phyloP scores from a whole-genome alignment of 2,797 vertebrate genomes.

The Linurgus olivaceus region DNA sequence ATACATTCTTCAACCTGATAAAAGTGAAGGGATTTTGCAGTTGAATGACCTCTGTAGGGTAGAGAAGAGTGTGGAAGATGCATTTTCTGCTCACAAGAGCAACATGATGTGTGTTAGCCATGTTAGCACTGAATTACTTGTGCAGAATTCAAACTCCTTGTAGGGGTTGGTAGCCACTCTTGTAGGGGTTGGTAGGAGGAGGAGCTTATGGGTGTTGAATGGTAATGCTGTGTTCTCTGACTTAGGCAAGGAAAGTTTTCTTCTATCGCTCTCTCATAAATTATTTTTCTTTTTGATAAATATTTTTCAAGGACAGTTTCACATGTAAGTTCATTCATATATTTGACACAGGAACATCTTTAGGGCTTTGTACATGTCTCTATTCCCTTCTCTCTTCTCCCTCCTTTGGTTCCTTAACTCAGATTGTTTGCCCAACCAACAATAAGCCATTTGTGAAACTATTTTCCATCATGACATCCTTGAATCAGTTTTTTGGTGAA shows the following conservation, averaged over 20 bases:
- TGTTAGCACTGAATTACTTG: not conserved
- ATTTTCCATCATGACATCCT: not conserved
- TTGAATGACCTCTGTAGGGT: not conserved
- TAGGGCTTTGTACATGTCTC: not conserved
- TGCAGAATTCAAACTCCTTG: not conserved
- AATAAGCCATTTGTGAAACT: not conserved
- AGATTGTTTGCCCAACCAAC: not conserved
- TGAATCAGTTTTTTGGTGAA: not conserved
- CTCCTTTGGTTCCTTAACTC: not conserved
- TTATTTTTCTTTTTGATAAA: not conserved
- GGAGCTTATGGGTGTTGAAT: not conserved
- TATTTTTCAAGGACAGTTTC: not conserved
- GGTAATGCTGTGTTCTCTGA: not conserved
- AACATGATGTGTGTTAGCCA: accelerated
- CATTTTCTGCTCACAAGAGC: not conserved
- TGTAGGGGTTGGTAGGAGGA: not conserved
- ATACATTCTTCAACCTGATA: not conserved
- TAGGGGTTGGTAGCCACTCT: not conserved
- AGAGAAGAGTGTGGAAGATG: not conserved
- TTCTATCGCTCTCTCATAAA: not conserved
- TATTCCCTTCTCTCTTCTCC: not conserved
- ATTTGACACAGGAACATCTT: not conserved
- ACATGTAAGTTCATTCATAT: accelerated
- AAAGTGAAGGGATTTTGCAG: not conserved
- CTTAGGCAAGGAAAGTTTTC: not conserved